Percentiles rank a stretch among this genome's conserved stretches.
phyloP scores from a whole-genome alignment of 2,797 vertebrate genomes.

The Sebastolobus altivelis region DNA sequence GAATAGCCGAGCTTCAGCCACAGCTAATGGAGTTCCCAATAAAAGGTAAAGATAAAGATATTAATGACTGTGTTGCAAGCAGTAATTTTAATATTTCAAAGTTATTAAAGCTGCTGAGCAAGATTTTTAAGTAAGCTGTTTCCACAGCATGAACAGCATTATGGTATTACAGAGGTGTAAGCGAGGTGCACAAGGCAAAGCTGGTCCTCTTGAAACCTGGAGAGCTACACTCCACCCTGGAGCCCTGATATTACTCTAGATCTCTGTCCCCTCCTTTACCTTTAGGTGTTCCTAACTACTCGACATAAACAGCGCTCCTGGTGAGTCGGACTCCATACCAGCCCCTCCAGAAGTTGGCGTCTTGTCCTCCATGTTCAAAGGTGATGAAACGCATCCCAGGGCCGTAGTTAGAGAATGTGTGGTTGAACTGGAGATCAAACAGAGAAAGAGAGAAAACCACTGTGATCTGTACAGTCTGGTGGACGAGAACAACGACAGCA shows the following conservation, averaged over 20 bases:
- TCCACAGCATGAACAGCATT: slow-evolving; percentile 10
- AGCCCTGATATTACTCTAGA: not conserved
- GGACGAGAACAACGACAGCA: not conserved
- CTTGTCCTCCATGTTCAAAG: slow-evolving; percentile 94
- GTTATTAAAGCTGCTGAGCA: slow-evolving; percentile 35
- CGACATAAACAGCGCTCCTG: slow-evolving; percentile 85
- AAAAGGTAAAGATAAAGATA: not conserved
- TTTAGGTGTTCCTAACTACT: not conserved
- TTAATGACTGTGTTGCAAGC: slow-evolving; percentile 21
- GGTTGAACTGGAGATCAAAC: slow-evolving; percentile 81
- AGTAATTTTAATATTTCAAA: slow-evolving; percentile 15
- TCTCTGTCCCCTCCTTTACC: not conserved
- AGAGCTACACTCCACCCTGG: not conserved
- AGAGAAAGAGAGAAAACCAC: not conserved
- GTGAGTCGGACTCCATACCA: slow-evolving; percentile 95
- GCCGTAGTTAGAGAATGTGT: slow-evolving; percentile 89
- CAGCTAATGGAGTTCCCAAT: too few species aligned
- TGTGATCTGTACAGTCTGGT: not conserved
- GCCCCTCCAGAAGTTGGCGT: slow-evolving; percentile 92
- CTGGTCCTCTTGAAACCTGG: slow-evolving; percentile 28
- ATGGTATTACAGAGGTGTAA: slow-evolving; percentile 1
- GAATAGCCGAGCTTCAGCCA: too few species aligned
- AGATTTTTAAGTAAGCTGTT: slow-evolving; percentile 12
- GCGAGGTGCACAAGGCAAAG: slow-evolving; percentile 27
- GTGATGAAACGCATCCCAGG: slow-evolving; percentile 89